Conservation (phyloP, 2,797 vertebrate species). For the Sitta carolinensis region DNA sequence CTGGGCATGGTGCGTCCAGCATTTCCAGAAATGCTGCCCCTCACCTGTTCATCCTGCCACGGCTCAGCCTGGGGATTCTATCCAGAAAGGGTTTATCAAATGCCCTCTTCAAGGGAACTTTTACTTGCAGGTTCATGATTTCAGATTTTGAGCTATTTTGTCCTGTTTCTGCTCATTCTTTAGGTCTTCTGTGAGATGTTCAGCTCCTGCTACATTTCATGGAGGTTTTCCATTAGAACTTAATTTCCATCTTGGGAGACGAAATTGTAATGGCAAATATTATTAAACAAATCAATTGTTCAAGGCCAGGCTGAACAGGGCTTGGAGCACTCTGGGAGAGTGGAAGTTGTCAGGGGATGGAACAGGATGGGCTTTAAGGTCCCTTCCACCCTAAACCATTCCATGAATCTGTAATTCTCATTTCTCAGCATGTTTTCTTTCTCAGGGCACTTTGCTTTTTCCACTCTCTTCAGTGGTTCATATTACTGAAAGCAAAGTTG, state of each 20-base stretch:
- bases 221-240: not conserved
- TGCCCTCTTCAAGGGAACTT: not conserved
- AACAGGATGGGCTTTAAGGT: not conserved
- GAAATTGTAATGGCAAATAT: not conserved
- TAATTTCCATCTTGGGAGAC: not conserved
- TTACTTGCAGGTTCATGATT: not conserved
- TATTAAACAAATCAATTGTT: not conserved
- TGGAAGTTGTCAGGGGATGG: not conserved
- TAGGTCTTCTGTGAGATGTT: not conserved
- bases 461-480: not conserved
- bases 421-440: not conserved
- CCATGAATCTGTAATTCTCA: not conserved
- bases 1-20: not conserved
- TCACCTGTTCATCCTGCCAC: too few relatives aligned
- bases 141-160: not conserved
- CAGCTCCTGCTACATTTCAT: not conserved
- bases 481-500: not conserved
- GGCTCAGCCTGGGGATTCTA: not conserved
- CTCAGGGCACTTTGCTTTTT: not conserved
- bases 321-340: not conserved
- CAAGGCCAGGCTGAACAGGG: accelerated
- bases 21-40: not conserved
- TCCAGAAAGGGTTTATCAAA: not conserved
- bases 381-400: not conserved
- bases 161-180: not conserved